Evolutionary conservation across 2,888 invertebrate genomes (phyloP), one percentile per base, ranked within the genome.

Genomic region (Alcis repandata): DNA sequence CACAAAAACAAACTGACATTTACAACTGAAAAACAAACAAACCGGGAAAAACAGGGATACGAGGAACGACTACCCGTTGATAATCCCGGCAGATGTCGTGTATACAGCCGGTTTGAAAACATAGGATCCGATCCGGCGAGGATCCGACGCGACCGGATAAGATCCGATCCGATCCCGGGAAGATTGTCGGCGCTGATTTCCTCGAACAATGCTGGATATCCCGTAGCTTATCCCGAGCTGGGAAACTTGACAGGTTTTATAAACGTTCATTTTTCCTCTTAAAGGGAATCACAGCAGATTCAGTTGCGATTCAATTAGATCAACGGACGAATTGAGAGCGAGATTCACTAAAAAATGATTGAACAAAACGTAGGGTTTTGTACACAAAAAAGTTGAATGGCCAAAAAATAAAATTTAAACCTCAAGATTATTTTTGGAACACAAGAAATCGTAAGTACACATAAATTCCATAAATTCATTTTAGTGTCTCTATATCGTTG

Each of bases 141-240:
- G 62, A 63, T 77, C 78, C 78, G 79, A 58, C 61, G 51, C 46
- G 40, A 56, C 58, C 56, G 85, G 80, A 85, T 86, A 86, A 89
- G 82, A 88, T 83, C 76, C 71, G 68, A 70, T 69, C 80, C 81
- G 79, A 82, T 84, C 80, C 80, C 80, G 75, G 79, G 68, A 78
- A 85, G 90, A 90, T 90, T 85, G 85, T 85, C 83, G 82, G 77
- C 82, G 77, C 82, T 87, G 88, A 89, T 89, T 90, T 85, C 79
- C 82, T 83, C 80, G 79, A 83, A 86, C 86, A 88, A 85, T 84
- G 77, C 82, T 79, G 82, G 79, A 78, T 78, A 75, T 80, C 82
- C 77, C 77, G 71, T 71, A 82, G 82, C 83, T 85, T 82, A 86
- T 84, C 78, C 82, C 76, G 75, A 54, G 68, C 74, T 74, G 74